phyloP scores from a whole-genome alignment of 2,797 vertebrate species.

The Fistularia tabacaria region DNA sequence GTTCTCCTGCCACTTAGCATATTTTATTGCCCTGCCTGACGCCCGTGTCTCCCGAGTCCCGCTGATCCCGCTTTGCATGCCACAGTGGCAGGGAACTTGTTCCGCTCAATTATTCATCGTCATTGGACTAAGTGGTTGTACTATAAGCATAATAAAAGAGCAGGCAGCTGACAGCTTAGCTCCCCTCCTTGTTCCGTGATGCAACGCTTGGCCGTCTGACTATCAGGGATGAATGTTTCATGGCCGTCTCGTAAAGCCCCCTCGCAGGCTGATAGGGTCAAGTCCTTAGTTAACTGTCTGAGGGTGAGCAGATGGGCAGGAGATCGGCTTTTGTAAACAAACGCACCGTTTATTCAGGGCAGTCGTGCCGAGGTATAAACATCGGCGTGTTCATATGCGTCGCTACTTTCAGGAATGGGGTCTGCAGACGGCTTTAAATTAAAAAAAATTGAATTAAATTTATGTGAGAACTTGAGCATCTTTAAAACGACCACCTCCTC shows the following conservation, averaged over 20 bases:
- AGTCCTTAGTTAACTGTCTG: slow-evolving; percentile 7
- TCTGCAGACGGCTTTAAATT: no score
- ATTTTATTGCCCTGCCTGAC: slow-evolving; percentile 79
- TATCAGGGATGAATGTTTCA: slow-evolving; percentile 47
- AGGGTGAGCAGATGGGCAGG: slow-evolving; percentile 14
- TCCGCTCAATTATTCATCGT: slow-evolving; percentile 84
- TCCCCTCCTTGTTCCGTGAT: slow-evolving; percentile 49
- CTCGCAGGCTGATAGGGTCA: slow-evolving; percentile 9
- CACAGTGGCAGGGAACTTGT: slow-evolving; percentile 73
- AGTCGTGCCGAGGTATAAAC: no score
- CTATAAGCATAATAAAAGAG: slow-evolving; percentile 75
- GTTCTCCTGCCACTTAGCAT: slow-evolving; percentile 81
- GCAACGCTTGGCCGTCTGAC: slow-evolving; percentile 40
- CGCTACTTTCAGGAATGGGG: no score
- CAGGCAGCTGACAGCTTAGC: slow-evolving; percentile 66
- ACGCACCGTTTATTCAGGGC: no score
- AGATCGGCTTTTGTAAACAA: slow-evolving; percentile 7
- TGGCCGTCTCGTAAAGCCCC: slow-evolving; percentile 29
- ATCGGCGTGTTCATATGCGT: no score
- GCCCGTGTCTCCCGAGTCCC: slow-evolving; percentile 68
- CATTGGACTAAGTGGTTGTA: slow-evolving; percentile 80
- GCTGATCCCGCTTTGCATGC: slow-evolving; percentile 73
- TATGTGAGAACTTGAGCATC: no score
- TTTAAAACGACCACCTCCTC: no score
- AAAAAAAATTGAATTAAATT: no score